phyloP scores from a whole-genome alignment of 2,888 invertebrate genomes.

The Cosmia trapezina region DNA sequence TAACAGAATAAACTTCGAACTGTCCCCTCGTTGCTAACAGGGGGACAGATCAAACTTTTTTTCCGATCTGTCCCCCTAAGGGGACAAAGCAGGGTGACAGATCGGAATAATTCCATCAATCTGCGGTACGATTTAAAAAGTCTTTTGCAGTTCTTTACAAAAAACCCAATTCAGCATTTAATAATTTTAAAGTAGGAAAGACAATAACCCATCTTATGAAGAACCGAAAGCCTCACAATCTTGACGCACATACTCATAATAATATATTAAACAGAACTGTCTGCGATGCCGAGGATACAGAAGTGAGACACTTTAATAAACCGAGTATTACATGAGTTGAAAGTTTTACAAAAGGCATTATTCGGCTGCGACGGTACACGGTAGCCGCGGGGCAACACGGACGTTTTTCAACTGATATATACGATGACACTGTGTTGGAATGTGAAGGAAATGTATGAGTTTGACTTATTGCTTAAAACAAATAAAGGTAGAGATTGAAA shows the following conservation, averaged over 20 bases:
- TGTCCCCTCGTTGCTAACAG: no score
- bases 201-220: slow-evolving; percentile 9
- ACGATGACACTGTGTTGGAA: slow-evolving; percentile 54
- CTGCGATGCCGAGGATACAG: slow-evolving; percentile 49
- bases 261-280: slow-evolving; percentile 61
- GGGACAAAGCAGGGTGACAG: no score
- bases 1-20: no score
- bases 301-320: slow-evolving; percentile 63
- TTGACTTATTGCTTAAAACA: slow-evolving; percentile 37
- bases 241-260: slow-evolving; percentile 51
- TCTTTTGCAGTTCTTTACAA: neutral
- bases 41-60: no score
- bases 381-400: slow-evolving; percentile 55
- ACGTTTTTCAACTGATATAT: slow-evolving; percentile 56
- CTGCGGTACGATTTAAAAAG: neutral
- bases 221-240: slow-evolving; percentile 32
- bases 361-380: slow-evolving; percentile 61
- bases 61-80: no score
- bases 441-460: slow-evolving; percentile 36
- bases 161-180: neutral
- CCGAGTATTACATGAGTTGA: slow-evolving; percentile 62
- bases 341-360: slow-evolving; percentile 70
- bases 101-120: no score
- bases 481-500: neutral
- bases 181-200: slow-evolving; percentile 3